These are phyloP conservation scores for Episyrphus balteatus DNA, from an alignment of 1,140 invertebrate genomes.

Conservation along the genomic window DNA sequence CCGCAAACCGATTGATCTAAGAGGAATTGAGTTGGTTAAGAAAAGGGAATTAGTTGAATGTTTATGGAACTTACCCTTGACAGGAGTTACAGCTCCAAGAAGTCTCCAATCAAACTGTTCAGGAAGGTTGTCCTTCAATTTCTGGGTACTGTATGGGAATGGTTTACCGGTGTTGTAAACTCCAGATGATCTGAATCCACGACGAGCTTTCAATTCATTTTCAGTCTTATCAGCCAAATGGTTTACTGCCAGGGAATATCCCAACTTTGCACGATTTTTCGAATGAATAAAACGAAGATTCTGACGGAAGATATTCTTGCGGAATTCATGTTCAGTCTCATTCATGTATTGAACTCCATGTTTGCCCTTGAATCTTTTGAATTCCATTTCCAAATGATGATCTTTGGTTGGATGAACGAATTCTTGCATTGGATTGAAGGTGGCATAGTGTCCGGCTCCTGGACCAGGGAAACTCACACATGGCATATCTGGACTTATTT, in stretches of 20 bases:
- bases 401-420: conserved; percentile 63
- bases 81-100: conserved; percentile 84
- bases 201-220: conserved; percentile 64
- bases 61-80: conserved; percentile 54
- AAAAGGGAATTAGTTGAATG: neutral
- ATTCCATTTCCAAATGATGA: conserved; percentile 63
- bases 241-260: conserved; percentile 71
- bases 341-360: conserved; percentile 61
- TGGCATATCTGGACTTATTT: conserved; percentile 51
- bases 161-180: conserved; percentile 59
- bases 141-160: conserved; percentile 56
- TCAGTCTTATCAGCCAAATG: conserved; percentile 77
- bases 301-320: conserved; percentile 76
- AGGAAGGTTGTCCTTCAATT: conserved; percentile 43
- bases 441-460: conserved; percentile 60
- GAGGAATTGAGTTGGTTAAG: neutral
- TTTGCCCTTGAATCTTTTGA: conserved; percentile 60
- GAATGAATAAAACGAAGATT: conserved; percentile 82
- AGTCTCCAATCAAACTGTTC: conserved; percentile 79
- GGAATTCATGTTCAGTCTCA: conserved; percentile 53
- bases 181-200: conserved; percentile 59
- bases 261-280: conserved; percentile 63
- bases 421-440: conserved; percentile 89
- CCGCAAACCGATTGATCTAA: conserved; percentile 86
- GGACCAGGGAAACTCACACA: conserved; percentile 82